Evolutionary conservation across 2,888 invertebrate genomes (phyloP), one percentile per base, ranked within the genome.

Genomic region (Fabriciana adippe): DNA sequence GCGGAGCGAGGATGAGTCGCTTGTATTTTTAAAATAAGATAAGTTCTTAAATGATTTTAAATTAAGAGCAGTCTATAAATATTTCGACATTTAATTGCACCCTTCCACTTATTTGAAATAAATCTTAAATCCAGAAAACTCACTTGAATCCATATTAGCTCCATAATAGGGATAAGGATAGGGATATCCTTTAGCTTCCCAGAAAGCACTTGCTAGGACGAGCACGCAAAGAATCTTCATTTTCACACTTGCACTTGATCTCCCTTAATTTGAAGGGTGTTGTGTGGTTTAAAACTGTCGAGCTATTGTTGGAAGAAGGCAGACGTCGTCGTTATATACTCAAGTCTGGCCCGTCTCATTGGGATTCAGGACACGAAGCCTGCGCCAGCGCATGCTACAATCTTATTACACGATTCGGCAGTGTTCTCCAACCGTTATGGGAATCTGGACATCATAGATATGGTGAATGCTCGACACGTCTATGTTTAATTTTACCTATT

Each of bases 151-250:
- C 74, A 88, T 79, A 76, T 90, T 85, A 54, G 72, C 81, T 76
- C 89, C 89, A 75, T 91, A 90, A 70, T 87, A 85, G 0, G 91
- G 90, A 69, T 87, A 85, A 0, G 91, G 89, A 69, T 88, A 90
- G 69, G 92, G 91, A 69, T 85, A 90, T 67, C 83, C 87, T 50
- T 72, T 77, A 45, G 79, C 85, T 72, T 85, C 83, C 81, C 83
- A 86, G 64, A 89, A 73, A 66, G 78, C 83, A 79, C 85, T 86
- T 75, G 78, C 81, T 66, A 89, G 69, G 55, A 88, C 76, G 66
- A 89, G 64, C 13, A 79, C 78, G 57, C 74, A 70, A 56, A 80
- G 68, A 62, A 81, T 77, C 79, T 87, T 86, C 89, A 90, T 90
- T 62, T 82, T 63, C 62, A 63, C 70, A 61, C 72, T 74, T 73